These are phyloP conservation scores for Peromyscus leucopus DNA, from an alignment of 2,113 vertebrate species.

Conservation along the genomic window DNA sequence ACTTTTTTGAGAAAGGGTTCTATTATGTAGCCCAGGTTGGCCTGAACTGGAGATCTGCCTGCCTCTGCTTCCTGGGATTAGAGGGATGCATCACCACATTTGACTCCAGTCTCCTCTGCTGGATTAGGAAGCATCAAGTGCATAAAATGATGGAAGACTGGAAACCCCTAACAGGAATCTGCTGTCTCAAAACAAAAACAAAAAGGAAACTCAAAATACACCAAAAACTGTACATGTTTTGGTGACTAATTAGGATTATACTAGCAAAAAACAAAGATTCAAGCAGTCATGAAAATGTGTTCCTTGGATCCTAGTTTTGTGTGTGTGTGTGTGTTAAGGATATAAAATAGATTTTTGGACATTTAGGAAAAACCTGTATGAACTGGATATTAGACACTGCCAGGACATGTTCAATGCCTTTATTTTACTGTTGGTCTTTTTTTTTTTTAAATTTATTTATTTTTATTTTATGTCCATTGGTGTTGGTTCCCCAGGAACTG, in stretches of 20 bases:
- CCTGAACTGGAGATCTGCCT: not conserved
- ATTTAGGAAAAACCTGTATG: constrained; percentile 1
- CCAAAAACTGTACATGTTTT: not conserved
- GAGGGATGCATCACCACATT: not conserved
- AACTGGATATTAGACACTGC: not conserved
- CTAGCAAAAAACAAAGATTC: not conserved
- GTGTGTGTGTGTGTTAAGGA: not conserved
- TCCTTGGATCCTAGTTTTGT: not conserved
- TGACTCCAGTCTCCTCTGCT: not conserved
- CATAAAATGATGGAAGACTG: not conserved
- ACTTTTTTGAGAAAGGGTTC: not conserved
- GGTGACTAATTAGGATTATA: not conserved
- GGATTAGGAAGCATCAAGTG: not conserved
- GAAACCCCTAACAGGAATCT: not conserved
- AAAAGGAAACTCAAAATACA: not conserved
- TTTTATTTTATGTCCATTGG: no score
- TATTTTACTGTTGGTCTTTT: not conserved
- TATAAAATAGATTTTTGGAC: not conserved
- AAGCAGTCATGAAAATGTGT: not conserved
- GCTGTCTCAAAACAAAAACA: not conserved
- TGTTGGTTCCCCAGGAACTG: no score
- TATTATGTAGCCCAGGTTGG: not conserved
- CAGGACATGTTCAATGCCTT: not conserved
- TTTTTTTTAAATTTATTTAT: no score
- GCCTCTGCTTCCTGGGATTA: not conserved